Evolutionary conservation across 2,113 vertebrate species (phyloP).

Genomic region (Vicugna pacos): DNA sequence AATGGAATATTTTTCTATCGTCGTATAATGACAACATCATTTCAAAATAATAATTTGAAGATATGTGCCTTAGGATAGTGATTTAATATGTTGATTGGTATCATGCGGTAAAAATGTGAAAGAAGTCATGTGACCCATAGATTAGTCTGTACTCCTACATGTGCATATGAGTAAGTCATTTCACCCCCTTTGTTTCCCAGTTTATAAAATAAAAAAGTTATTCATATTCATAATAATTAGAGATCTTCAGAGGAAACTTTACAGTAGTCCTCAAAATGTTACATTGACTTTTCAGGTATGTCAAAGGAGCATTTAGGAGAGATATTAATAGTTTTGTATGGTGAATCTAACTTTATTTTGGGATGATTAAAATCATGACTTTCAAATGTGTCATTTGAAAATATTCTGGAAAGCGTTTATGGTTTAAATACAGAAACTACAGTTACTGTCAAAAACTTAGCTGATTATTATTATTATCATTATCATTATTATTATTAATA

Average conservation of each 20-base stretch:
- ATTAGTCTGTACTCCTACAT: not conserved
- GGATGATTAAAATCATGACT: not conserved
- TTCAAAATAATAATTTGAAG: conserved; percentile 31
- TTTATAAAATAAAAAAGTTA: not conserved
- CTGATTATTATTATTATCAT: not conserved
- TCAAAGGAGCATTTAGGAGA: not conserved
- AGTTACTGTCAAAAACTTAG: not conserved
- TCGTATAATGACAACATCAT: not conserved
- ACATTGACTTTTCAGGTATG: not conserved
- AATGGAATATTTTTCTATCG: not conserved
- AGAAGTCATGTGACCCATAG: not conserved
- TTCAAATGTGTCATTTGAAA: not conserved
- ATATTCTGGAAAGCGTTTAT: not conserved
- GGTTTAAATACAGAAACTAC: not conserved
- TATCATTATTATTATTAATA: not conserved
- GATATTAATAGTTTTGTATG: not conserved
- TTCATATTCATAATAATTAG: not conserved
- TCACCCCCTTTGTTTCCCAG: not conserved
- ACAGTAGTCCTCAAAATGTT: not conserved
- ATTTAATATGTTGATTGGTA: not conserved
- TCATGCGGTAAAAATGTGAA: not conserved
- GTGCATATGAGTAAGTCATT: not conserved
- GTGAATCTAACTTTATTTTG: not conserved
- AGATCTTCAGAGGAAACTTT: not conserved
- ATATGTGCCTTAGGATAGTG: not conserved